Conservation (phyloP, 2,888 invertebrate species). For the Mamestra brassicae region DNA sequence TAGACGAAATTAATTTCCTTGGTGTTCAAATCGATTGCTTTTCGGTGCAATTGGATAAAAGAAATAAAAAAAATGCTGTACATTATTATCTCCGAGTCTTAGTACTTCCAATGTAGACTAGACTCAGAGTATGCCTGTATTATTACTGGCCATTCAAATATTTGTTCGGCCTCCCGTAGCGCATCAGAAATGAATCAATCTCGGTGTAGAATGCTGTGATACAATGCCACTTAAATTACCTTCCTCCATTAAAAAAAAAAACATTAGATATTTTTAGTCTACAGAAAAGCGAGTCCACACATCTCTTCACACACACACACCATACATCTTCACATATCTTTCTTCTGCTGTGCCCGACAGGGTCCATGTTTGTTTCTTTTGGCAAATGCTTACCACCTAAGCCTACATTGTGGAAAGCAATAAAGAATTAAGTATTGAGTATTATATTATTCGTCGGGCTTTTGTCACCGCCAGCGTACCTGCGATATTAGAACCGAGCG, state of each 20-base stretch:
- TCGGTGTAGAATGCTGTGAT: neutral
- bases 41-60: neutral
- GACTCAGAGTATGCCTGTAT: neutral
- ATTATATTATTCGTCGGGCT: too few species aligned
- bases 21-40: neutral
- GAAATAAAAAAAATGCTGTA: neutral
- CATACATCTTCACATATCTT: too few species aligned
- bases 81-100: neutral
- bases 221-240: slow-evolving; percentile 5
- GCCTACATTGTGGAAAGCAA: too few species aligned
- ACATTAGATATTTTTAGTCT: neutral
- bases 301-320: too few species aligned
- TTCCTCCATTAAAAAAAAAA: neutral
- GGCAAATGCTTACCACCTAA: too few species aligned
- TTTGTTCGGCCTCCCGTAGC: slow-evolving; percentile 7
- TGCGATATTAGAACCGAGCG: too few species aligned
- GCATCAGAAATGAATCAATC: slow-evolving; percentile 15
- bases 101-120: neutral
- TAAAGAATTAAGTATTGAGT: too few species aligned
- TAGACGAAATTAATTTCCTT: slow-evolving; percentile 2
- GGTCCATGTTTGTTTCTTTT: too few species aligned
- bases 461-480: too few species aligned
- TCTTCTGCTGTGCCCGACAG: too few species aligned
- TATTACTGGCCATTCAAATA: slow-evolving; percentile 1
- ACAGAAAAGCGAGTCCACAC: too few species aligned